Evolutionary conservation across 2,113 vertebrate species (phyloP), one percentile per base, ranked within the genome.

Genomic region (Marcusenius ussheri): DNA sequence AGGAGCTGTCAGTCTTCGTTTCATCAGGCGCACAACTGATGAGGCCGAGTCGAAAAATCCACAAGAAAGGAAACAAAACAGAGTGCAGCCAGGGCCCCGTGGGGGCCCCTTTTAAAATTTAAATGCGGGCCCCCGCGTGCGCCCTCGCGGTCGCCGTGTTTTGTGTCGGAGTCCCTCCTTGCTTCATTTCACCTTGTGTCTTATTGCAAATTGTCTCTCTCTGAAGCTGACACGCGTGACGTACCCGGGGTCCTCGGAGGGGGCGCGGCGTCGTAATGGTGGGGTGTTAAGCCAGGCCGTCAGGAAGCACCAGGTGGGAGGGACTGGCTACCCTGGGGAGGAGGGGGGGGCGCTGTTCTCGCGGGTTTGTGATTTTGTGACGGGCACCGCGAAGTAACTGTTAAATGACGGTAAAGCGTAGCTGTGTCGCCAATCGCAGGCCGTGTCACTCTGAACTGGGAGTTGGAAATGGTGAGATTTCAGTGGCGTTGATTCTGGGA

Each of bases 1-100:
- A 99, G 97, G 98, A 98, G 97, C 98, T 99, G 98, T 99, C 98
- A 98, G 96, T 97, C 97, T 99, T 98, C 97, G 97, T 99, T 99
- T 98, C 98, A 98, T 99, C 98, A 97, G 96, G 95, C 97, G 93
- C 96, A 97, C 97, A 98, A 97, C 96, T 96, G 97, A 98, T 98
- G 98, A 98, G 97, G 96, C 97, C 96, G 97, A 97, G 97, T 97
- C 96, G 96, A 97, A 97, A 97, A 98, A 98, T 98, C 97, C 96
- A 96, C 96, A 94, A 93, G 94, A 95, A 93, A 94, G 70, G 93
- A 92, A 94, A 93, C 87, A 92, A 93, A 88, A 83, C 50, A 1
- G 66, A 45, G 3, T 83, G 95, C 93, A 94, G 93, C 92, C 94
- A 94, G 95, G 95, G 96, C 95, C 62, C 96, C 95, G 96, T 95